Percentiles rank a stretch among this genome's conserved stretches.
phyloP scores from a whole-genome alignment of 2,113 vertebrate species.

The Herpetotheres cachinnans region DNA sequence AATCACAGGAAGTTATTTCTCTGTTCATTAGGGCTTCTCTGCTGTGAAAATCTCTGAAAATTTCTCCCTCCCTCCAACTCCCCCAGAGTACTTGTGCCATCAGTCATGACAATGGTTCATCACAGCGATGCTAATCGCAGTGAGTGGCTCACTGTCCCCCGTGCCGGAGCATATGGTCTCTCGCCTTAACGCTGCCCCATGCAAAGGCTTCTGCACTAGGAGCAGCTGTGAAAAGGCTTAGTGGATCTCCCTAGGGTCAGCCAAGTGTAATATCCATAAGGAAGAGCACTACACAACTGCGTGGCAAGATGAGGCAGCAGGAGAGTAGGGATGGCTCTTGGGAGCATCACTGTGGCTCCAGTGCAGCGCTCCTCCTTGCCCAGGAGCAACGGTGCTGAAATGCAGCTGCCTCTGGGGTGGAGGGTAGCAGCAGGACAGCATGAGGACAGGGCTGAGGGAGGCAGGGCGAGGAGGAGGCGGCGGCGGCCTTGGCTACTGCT shows the following conservation, averaged over 20 bases:
- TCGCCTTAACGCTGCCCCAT: not conserved
- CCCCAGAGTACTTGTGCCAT: not conserved
- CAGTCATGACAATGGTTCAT: not conserved
- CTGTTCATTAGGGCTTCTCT: not conserved
- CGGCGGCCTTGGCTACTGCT: not conserved
- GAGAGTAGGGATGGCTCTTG: rapidly evolving
- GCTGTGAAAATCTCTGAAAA: not conserved
- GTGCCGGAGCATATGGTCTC: not conserved
- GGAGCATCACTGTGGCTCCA: not conserved
- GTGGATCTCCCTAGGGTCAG: not conserved
- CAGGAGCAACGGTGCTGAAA: not conserved
- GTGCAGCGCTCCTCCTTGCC: not conserved
- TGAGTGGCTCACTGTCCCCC: not conserved
- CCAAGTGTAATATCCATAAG: not conserved
- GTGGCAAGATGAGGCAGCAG: not conserved
- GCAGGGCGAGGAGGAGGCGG: not conserved
- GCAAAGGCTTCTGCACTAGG: not conserved
- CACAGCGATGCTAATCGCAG: not conserved
- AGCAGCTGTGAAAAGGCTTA: conserved; percentile 19
- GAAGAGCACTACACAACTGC: not conserved
- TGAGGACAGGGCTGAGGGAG: not conserved
- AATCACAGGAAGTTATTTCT: not conserved
- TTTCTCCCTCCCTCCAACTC: not conserved
- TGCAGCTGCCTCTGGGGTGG: not conserved
- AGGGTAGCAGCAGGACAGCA: not conserved